phyloP scores from a whole-genome alignment of 2,113 vertebrate genomes.

The Indicator indicator region DNA sequence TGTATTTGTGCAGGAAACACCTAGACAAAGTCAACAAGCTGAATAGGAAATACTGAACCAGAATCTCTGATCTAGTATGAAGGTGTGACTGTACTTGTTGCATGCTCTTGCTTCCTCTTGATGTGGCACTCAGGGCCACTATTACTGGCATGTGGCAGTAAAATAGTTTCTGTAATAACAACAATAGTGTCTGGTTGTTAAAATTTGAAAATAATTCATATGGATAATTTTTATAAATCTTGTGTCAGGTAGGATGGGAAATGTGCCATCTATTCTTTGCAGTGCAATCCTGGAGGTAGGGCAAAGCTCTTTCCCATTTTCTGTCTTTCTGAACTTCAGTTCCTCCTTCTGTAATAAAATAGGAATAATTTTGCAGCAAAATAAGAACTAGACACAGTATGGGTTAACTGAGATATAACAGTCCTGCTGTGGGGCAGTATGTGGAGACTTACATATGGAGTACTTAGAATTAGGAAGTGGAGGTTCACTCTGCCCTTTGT shows the following conservation, averaged over 20 bases:
- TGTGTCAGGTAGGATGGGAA: neutral
- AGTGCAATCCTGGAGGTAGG: neutral
- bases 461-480: neutral
- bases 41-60: neutral
- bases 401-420: neutral
- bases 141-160: neutral
- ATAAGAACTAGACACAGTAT: neutral
- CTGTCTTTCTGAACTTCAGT: neutral
- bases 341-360: neutral
- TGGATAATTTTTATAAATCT: neutral
- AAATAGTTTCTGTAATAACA: neutral
- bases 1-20: slow-evolving; percentile 1
- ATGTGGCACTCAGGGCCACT: neutral
- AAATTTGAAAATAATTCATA: neutral
- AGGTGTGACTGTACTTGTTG: neutral
- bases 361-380: neutral
- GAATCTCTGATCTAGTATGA: neutral
- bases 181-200: rapidly evolving
- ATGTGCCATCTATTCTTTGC: neutral
- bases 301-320: neutral
- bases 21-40: neutral
- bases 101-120: neutral
- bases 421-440: neutral
- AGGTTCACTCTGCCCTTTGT: neutral
- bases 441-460: neutral